Percentiles rank a stretch among this genome's conserved stretches.
phyloP scores from a whole-genome alignment of 2,888 invertebrate species.

The Odontothrips loti region DNA sequence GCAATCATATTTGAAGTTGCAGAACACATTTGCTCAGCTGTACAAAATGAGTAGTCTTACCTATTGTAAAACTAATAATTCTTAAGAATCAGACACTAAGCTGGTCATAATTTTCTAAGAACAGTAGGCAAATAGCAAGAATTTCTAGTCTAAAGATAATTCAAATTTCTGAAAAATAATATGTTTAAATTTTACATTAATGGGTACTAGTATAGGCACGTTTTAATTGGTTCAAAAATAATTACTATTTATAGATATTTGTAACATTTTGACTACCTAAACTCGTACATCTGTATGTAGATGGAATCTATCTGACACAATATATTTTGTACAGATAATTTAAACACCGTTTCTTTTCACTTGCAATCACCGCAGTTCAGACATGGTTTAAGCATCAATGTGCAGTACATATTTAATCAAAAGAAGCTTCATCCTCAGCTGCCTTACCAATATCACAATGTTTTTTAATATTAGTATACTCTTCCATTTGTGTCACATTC shows the following conservation, averaged over 20 bases:
- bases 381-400: no score
- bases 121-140: background rate
- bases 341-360: background rate
- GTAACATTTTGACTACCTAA: background rate
- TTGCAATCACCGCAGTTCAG: background rate
- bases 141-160: background rate
- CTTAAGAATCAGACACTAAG: background rate
- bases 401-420: no score
- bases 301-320: background rate
- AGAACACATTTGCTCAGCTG: conserved; percentile 11
- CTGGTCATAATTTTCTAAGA: background rate
- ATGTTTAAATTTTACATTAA: background rate
- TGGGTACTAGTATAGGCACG: background rate
- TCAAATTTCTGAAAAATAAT: background rate
- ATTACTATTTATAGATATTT: background rate
- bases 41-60: background rate
- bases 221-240: background rate
- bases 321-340: background rate
- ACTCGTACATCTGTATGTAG: background rate
- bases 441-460: no score
- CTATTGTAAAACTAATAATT: background rate
- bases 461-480: no score
- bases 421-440: no score
- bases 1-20: background rate
- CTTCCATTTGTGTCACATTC: no score